These are phyloP conservation scores for Saxidomus purpurata DNA, from an alignment of 1,140 invertebrate genomes.

Conservation along the genomic window DNA sequence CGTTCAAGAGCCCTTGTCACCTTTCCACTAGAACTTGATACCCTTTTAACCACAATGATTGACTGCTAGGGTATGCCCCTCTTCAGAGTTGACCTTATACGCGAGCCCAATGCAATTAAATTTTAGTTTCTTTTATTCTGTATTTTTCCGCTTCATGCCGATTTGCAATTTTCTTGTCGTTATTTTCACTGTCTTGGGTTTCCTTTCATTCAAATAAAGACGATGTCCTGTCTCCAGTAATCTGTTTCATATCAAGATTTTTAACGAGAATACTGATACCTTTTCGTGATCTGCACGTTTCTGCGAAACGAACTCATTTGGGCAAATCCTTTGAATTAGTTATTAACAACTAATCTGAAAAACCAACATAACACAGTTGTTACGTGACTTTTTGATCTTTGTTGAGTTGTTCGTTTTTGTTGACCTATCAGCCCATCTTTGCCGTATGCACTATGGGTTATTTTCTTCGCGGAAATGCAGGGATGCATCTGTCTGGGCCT, in stretches of 20 bases:
- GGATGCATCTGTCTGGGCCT: too few species aligned
- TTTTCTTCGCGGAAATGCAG: too few species aligned
- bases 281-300: neutral
- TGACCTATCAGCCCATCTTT: neutral
- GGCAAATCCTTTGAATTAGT: neutral
- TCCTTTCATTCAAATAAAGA: neutral
- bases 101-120: conserved; percentile 49
- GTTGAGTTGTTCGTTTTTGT: neutral
- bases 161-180: conserved; percentile 33
- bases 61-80: conserved; percentile 33
- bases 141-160: conserved; percentile 36
- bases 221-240: neutral
- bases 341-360: neutral
- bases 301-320: neutral
- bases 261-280: neutral
- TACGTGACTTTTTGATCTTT: neutral
- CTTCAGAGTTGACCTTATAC: conserved; percentile 21
- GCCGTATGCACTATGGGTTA: neutral
- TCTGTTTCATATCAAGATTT: neutral
- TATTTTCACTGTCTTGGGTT: conserved; percentile 43
- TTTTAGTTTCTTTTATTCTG: conserved; percentile 25
- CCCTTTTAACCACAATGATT: conserved; percentile 25
- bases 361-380: neutral
- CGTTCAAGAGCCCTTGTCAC: conserved; percentile 50
- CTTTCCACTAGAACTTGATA: conserved; percentile 48